Percentiles rank a stretch among this genome's conserved stretches.
Conservation (phyloP, 2,797 vertebrate genomes). For the Scleropages formosus region DNA sequence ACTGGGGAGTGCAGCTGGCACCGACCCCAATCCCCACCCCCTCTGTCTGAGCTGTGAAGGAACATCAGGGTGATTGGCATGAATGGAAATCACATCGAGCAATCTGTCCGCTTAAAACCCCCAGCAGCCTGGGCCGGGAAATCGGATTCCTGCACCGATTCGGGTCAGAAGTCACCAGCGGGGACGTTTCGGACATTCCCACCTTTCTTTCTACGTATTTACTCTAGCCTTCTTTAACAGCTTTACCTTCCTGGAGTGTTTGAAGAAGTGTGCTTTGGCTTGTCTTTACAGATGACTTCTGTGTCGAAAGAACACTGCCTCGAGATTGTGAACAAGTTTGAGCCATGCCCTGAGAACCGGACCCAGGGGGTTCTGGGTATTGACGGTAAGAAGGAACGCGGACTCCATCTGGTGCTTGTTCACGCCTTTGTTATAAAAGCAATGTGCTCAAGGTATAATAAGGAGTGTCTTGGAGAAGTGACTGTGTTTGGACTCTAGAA, state of each 20-base stretch:
- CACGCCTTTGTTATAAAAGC: not conserved
- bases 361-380: constrained; percentile 84
- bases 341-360: constrained; percentile 89
- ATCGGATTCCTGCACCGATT: constrained; percentile 35
- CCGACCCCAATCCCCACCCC: constrained; percentile 36
- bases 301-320: constrained; percentile 85
- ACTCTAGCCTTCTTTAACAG: no score
- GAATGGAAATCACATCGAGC: constrained; percentile 56
- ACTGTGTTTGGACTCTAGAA: no score
- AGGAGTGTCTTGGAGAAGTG: not conserved
- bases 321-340: constrained; percentile 88
- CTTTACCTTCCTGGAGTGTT: no score
- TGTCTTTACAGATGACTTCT: constrained; percentile 76
- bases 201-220: not conserved
- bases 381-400: constrained; percentile 76
- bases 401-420: not conserved
- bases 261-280: not conserved
- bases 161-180: constrained; percentile 20
- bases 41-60: constrained; percentile 39
- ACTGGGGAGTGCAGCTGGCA: constrained; percentile 39
- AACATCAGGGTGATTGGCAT: constrained; percentile 59
- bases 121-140: constrained; percentile 23
- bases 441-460: not conserved
- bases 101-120: constrained; percentile 47
- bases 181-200: constrained; percentile 8